Base-by-base conservation (phyloP, 1,140 invertebrate genomes). In the Caenorhabditis briggsae region DNA sequence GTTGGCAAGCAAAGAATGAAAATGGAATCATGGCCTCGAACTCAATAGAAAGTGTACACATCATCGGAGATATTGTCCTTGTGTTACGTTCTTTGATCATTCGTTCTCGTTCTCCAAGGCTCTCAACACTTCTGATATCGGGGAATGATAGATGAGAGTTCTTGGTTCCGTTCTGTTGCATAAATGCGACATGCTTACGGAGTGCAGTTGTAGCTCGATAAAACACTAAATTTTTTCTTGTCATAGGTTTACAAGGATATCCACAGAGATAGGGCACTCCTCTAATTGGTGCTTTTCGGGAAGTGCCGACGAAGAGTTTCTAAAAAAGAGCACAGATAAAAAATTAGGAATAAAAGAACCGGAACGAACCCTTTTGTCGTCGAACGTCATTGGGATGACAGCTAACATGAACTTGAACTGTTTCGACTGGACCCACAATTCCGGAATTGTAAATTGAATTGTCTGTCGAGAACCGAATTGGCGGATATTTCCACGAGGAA, bases 391-490 rank as follows among this genome's bases (percentile, higher is more conserved):
- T 23, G 70, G 70, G 5, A 78, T 78, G 20, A 78, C 46, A 23
- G 53, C 70, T 11, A 78, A n/a, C 70, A 78, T 78, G 16, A 50
- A 78, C 46, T 78, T 50, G 16, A 3, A n/a, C 5, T n/a, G 9
- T 78, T 14, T 78, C 18, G 23, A 11, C n/a, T 78, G 18, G 5
- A 43, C 11, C 70, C 70, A 78, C 14, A 20, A 5, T 7, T 78
- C 20, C 7, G 70, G 70, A 50, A 78, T 78, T n/a, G 12, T 23
- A 50, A 78, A 78, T n/a, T 78, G 70, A 50, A 78, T 23, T 12
- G 70, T 50, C n/a, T 18, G 43, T 23, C n/a, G 43, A 14, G 8
- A 11, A 23, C 46, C 46, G 20, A 50, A 2, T 11, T 20, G 18
- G 0, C n/a, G 46, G 7, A 50, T 18, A 50, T 78, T 50, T 6